These are phyloP conservation scores for Cherax quadricarinatus DNA, from an alignment of 1,140 invertebrate genomes.

Conservation along the genomic window DNA sequence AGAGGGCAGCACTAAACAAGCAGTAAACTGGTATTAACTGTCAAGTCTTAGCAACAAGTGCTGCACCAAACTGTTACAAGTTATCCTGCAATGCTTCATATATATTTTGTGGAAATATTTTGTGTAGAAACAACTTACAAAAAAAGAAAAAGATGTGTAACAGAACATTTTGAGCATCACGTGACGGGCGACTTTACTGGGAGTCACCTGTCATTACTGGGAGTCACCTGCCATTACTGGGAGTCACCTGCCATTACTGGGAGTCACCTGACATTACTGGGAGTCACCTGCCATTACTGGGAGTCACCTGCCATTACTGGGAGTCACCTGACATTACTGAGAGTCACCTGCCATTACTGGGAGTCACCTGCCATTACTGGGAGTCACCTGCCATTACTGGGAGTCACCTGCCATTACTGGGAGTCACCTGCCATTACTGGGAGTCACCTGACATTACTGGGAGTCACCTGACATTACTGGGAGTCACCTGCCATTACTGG, in stretches of 20 bases:
- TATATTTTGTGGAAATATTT: too few species aligned
- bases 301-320: slow-evolving; percentile 79
- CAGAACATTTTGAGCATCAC: too few species aligned
- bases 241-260: slow-evolving; percentile 79
- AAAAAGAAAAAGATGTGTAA: too few species aligned
- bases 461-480: slow-evolving; percentile 79
- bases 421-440: slow-evolving; percentile 79
- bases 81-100: too few species aligned
- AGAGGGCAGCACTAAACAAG: too few species aligned
- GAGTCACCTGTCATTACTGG: too few species aligned
- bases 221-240: too few species aligned
- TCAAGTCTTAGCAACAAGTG: too few species aligned
- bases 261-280: slow-evolving; percentile 79
- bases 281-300: slow-evolving; percentile 79
- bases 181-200: too few species aligned
- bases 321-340: slow-evolving; percentile 79
- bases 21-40: too few species aligned
- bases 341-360: slow-evolving; percentile 79
- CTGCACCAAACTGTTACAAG: too few species aligned
- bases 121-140: too few species aligned
- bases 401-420: slow-evolving; percentile 79
- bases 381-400: slow-evolving; percentile 79
- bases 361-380: slow-evolving; percentile 79
- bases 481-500: slow-evolving; percentile 79
- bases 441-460: slow-evolving; percentile 79